Percentiles rank a stretch among this genome's conserved stretches.
Evolutionary conservation across 2,113 vertebrate species (phyloP).

Genomic region (Catharus fuscescens): DNA sequence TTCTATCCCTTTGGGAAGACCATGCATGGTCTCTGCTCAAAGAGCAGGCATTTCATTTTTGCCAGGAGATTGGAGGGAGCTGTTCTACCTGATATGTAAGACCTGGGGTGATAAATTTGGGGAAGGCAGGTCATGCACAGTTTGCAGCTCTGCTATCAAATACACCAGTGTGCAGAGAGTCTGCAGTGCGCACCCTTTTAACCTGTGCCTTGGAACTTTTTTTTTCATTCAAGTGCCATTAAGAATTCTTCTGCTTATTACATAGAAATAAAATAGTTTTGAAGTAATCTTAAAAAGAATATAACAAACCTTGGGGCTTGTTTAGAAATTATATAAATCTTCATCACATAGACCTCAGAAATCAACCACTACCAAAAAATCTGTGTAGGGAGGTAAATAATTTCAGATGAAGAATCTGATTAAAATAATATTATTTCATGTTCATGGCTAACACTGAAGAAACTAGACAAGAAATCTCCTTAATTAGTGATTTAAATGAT

Average conservation of each 20-base stretch:
- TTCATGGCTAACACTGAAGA: background rate
- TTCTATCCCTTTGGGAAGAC: background rate
- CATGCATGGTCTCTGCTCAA: background rate
- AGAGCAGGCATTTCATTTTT: background rate
- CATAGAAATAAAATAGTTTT: background rate
- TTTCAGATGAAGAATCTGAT: background rate
- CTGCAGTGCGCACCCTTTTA: background rate
- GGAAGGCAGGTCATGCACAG: fast-evolving
- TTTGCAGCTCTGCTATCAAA: background rate
- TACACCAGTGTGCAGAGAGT: background rate
- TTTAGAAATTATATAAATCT: background rate
- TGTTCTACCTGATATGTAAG: background rate
- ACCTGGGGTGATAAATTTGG: background rate
- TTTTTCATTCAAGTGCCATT: background rate
- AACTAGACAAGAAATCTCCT: background rate
- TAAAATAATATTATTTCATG: background rate
- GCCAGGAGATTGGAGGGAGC: background rate
- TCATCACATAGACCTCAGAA: background rate
- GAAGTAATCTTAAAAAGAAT: background rate
- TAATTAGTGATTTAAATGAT: slow-evolving; percentile 24
- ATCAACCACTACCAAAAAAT: background rate
- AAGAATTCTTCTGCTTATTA: background rate
- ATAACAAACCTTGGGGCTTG: background rate
- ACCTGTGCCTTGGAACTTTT: background rate
- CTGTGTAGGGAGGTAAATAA: background rate